A percentile compares a stretch with the other conserved stretches of the same genome.
These are phyloP conservation scores for Odocoileus hemionus DNA, from an alignment of 2,113 vertebrate genomes.

Conservation along the genomic window DNA sequence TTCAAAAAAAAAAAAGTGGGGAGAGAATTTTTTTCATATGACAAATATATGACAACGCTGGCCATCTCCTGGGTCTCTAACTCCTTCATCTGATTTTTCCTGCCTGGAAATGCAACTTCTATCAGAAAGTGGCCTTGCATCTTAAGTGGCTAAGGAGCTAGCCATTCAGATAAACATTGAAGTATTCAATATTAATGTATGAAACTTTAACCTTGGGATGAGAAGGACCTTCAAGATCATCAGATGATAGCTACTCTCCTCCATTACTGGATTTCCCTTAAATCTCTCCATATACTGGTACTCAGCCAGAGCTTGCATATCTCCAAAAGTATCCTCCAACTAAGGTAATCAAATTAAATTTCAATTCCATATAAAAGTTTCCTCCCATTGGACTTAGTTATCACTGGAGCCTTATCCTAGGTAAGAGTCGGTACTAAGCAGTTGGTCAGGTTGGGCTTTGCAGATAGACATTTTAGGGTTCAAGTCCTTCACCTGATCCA, in stretches of 20 bases:
- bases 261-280: not conserved
- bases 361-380: not conserved
- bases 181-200: not conserved
- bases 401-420: not conserved
- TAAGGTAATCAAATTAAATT: not conserved
- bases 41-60: constrained; percentile 38
- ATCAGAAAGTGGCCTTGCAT: not conserved
- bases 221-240: not conserved
- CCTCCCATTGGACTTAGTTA: not conserved
- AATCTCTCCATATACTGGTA: not conserved
- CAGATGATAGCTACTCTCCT: not conserved
- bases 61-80: constrained; percentile 36
- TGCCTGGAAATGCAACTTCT: constrained; percentile 22
- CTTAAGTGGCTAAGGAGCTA: not conserved
- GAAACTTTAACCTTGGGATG: not conserved
- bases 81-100: not conserved
- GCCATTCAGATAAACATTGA: not conserved
- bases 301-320: not conserved
- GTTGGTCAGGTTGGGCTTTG: not conserved
- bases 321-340: not conserved
- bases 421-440: not conserved
- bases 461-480: not conserved
- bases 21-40: constrained; percentile 40
- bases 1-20: not conserved
- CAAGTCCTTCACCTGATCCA: not conserved